A percentile compares a stretch with the other conserved stretches of the same genome.
phyloP scores from a whole-genome alignment of 2,888 invertebrate genomes.

The Megalurothrips usitatus region DNA sequence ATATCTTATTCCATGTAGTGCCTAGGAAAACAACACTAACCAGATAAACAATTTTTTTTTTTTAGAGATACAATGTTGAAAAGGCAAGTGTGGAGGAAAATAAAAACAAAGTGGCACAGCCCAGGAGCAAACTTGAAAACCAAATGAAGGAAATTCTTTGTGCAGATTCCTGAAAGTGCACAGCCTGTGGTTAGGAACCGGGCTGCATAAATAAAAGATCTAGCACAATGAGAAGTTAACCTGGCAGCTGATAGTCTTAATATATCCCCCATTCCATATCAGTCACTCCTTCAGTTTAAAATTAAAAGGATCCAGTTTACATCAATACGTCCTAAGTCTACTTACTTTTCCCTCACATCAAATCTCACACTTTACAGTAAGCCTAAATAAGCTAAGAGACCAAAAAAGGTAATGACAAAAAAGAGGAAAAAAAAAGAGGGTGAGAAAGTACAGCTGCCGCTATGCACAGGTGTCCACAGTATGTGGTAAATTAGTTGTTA shows the following conservation, averaged over 20 bases:
- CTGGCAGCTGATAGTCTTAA: too few relatives aligned
- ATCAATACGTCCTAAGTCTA: neutral
- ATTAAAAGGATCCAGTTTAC: neutral
- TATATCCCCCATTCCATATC: neutral
- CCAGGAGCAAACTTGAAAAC: neutral
- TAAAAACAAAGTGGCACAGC: neutral
- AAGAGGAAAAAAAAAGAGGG: neutral
- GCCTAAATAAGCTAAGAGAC: neutral
- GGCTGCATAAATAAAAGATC: too few relatives aligned
- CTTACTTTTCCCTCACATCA: neutral
- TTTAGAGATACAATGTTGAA: neutral
- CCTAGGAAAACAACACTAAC: neutral
- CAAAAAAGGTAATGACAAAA: neutral
- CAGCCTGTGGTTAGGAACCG: too few relatives aligned
- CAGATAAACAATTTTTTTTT: neutral
- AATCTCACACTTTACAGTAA: slow-evolving; percentile 5
- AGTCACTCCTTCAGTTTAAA: neutral
- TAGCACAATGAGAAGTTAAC: too few relatives aligned
- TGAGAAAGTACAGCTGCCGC: slow-evolving; percentile 9
- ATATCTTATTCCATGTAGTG: neutral
- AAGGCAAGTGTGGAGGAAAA: neutral
- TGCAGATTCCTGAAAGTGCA: too few relatives aligned
- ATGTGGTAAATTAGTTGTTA: neutral
- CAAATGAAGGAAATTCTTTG: too few relatives aligned
- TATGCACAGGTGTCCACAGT: neutral